Conservation (phyloP, 2,888 invertebrate genomes). For the Lydus trimaculatus region DNA sequence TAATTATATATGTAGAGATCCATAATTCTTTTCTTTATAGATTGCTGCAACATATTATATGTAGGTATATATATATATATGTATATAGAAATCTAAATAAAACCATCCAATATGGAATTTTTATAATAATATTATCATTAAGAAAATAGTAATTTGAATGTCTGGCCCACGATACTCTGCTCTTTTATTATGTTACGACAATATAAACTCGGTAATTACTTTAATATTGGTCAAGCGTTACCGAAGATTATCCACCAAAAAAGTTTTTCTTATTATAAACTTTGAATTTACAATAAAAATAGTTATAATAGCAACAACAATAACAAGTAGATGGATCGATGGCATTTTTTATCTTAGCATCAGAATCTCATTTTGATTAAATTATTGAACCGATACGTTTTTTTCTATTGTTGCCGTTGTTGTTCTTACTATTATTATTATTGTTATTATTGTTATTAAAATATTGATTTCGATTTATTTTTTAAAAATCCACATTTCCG, state of each 20-base stretch:
- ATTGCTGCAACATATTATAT: not conserved
- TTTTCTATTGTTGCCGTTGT: not conserved
- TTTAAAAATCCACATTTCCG: not conserved
- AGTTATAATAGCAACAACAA: not conserved
- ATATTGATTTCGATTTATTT: constrained; percentile 3
- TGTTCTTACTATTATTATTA: not conserved
- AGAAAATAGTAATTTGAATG: constrained; percentile 11
- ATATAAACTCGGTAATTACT: constrained; percentile 5
- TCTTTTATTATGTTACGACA: constrained; percentile 8
- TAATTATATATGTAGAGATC: constrained; percentile 7
- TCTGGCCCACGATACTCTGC: constrained; percentile 4
- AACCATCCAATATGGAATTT: constrained; percentile 5
- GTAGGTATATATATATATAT: not conserved
- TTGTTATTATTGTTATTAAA: not conserved
- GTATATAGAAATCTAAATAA: constrained; percentile 2
- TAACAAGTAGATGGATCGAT: not conserved
- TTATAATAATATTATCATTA: constrained; percentile 7
- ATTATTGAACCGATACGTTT: not conserved
- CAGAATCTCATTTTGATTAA: not conserved
- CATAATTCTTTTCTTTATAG: constrained; percentile 7
- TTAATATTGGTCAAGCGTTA: constrained; percentile 7
- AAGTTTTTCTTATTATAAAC: not conserved
- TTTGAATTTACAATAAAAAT: not conserved
- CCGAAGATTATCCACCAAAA: not conserved
- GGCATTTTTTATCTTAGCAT: not conserved